Evolutionary conservation across 2,113 vertebrate genomes (phyloP), one percentile per base, ranked within the genome.

Genomic region (Ageneiosus marmoratus): DNA sequence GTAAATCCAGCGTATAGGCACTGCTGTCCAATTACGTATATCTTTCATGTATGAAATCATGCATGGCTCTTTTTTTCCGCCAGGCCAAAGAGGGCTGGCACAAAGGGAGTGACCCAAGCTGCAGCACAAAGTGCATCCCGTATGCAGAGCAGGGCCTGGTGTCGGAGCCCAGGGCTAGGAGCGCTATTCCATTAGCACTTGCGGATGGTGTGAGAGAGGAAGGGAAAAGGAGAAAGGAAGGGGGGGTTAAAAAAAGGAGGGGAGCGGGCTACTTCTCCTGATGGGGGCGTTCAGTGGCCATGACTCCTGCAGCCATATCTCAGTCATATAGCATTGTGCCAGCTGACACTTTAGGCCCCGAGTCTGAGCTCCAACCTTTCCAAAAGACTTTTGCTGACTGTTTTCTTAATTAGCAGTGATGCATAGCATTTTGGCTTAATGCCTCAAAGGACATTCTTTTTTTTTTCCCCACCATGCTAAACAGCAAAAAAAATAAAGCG

Each of bases 41-140:
- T 94, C 92, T 94, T 93, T 93, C 94, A 94, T 94, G 91, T 93
- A 93, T 93, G 90, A 94, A 94, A 93, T 93, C 94, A 94, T 93
- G 93, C 93, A 91, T 92, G 92, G 83, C 84, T 88, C 85, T 82
- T 88, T 87, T 83, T 89, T 86, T 80, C 85, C 82, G 63, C 63
- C 48, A 87, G 87, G 86, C 85, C 85, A 86, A 88, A 88, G 89
- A 91, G 90, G 89, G 90, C 83, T 74, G 83, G 88, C 91, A 93
- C 93, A 94, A 93, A 94, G 91, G 90, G 91, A 93, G 89, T 87
- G 88, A 89, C 88, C 89, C 87, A 51, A 89, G 83, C 87, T 91
- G 86, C 89, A 91, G 88, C 84, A 89, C 89, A 92, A 79, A 89
- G 89, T 89, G 90, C 87, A 91, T 91, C 91, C 90, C 88, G 90